These are phyloP conservation scores for Dissostichus mawsoni DNA, from an alignment of 2,113 vertebrate species.

Conservation along the genomic window DNA sequence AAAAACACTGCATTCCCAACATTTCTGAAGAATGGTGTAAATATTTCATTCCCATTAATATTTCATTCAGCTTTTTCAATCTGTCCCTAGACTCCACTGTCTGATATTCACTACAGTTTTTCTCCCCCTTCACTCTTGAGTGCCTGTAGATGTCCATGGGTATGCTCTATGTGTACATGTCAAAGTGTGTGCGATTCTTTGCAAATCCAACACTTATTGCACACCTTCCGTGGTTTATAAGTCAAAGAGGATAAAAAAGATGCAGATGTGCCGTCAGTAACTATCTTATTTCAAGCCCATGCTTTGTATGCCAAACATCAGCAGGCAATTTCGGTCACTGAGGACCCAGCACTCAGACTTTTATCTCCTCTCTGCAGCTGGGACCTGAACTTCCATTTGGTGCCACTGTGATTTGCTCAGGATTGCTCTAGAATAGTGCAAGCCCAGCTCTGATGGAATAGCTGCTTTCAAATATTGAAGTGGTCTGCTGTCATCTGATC, in stretches of 20 bases:
- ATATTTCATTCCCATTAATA: conserved; percentile 82
- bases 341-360: conserved; percentile 46
- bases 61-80: conserved; percentile 74
- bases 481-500: conserved; percentile 40
- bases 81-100: conserved; percentile 64
- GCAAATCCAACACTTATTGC: conserved; percentile 5
- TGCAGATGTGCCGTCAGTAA: conserved; percentile 22
- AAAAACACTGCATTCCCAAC: conserved; percentile 61
- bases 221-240: conserved; percentile 16
- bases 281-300: conserved; percentile 19
- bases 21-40: conserved; percentile 68
- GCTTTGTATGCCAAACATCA: conserved; percentile 48
- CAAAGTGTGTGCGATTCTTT: conserved; percentile 20
- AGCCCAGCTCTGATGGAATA: conserved; percentile 49
- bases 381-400: conserved; percentile 56
- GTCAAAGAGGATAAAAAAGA: conserved; percentile 30
- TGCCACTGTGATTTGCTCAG: conserved; percentile 74
- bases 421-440: conserved; percentile 55
- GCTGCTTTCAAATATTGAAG: conserved; percentile 34
- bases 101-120: conserved; percentile 64
- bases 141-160: conserved; percentile 30
- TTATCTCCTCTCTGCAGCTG: conserved; percentile 72
- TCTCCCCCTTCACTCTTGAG: conserved; percentile 26
- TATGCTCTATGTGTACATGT: conserved; percentile 24
- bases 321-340: conserved; percentile 35